Conservation (phyloP, 2,113 vertebrate species). For the Lepus timidus region DNA sequence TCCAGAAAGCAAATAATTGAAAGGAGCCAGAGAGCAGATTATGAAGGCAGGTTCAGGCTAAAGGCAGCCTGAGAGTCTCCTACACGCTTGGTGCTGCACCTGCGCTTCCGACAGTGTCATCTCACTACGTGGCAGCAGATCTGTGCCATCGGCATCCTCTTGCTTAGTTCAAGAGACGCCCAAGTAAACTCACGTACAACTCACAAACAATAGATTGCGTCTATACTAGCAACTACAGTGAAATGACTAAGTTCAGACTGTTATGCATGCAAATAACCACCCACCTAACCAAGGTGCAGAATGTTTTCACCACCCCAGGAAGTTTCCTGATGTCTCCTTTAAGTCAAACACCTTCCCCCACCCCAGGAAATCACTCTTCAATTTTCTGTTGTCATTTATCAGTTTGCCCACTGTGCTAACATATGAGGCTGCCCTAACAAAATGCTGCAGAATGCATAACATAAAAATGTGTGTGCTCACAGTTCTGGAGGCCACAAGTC, state of each 20-base stretch:
- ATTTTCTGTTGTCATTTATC: neutral
- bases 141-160: too few relatives aligned
- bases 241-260: neutral
- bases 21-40: neutral
- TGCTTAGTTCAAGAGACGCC: neutral
- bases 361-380: neutral
- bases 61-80: neutral
- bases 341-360: neutral
- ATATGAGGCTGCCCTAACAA: neutral
- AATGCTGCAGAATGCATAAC: neutral
- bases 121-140: neutral
- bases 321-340: neutral
- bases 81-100: neutral
- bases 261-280: neutral
- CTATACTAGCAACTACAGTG: neutral
- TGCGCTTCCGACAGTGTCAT: neutral
- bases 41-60: neutral
- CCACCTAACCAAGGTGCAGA: neutral
- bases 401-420: neutral
- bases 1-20: constrained; percentile 27
- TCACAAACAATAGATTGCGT: neutral
- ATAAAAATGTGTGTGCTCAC: neutral
- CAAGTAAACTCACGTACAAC: neutral
- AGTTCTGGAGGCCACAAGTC: neutral
- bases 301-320: neutral